A percentile compares a stretch with the other conserved stretches of the same genome.
Evolutionary conservation across 2,888 invertebrate genomes (phyloP).

Genomic region (Salpingus planirostris): DNA sequence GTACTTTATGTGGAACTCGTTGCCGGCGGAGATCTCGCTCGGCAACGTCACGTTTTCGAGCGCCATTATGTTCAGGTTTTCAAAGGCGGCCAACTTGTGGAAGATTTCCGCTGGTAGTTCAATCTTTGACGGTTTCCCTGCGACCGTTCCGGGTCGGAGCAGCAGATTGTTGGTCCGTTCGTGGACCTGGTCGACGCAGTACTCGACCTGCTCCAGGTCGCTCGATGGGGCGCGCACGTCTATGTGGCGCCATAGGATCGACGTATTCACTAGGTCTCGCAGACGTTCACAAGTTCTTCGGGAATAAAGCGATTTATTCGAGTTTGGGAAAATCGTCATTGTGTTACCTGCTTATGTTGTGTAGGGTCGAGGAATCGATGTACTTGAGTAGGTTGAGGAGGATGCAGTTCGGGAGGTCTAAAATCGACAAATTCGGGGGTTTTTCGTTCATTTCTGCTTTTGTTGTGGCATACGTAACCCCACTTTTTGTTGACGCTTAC

Average conservation of each 20-base stretch:
- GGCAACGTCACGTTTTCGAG: conserved; percentile 32
- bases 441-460: no score
- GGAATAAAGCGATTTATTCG: no score
- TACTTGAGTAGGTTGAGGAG: no score
- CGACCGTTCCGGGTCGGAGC: neutral
- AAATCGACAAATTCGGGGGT: no score
- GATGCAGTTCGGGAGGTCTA: no score
- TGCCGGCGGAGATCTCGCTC: neutral
- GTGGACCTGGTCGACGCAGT: conserved; percentile 4
- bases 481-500: no score
- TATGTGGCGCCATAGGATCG: conserved; percentile 5
- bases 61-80: conserved; percentile 30
- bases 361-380: no score
- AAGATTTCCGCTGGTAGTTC: neutral
- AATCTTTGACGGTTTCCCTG: neutral
- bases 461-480: no score
- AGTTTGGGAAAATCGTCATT: no score
- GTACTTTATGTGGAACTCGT: conserved; percentile 40
- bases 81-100: neutral
- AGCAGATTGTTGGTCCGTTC: conserved; percentile 2
- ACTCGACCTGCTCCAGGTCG: conserved; percentile 1
- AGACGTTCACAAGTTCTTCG: no score
- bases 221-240: conserved; percentile 5
- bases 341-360: no score
- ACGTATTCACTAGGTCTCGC: no score